phyloP scores from a whole-genome alignment of 2,797 vertebrate species.

The Ara ararauna region DNA sequence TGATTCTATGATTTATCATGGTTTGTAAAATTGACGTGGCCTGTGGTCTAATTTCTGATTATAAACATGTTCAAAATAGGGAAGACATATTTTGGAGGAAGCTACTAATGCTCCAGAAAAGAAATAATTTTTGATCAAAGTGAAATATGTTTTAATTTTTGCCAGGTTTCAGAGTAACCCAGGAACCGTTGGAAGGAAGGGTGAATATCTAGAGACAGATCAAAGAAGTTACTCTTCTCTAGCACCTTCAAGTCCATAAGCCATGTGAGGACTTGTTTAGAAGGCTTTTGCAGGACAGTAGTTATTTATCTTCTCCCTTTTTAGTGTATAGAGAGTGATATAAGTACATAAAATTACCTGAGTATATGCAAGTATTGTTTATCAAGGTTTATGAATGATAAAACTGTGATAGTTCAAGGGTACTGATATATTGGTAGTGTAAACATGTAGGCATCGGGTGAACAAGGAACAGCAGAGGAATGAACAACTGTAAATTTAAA shows the following conservation, averaged over 20 bases:
- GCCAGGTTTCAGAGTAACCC: background rate
- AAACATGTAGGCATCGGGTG: background rate
- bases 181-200: background rate
- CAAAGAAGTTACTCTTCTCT: background rate
- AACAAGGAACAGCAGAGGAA: background rate
- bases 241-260: background rate
- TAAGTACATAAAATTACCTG: background rate
- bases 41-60: background rate
- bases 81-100: background rate
- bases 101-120: background rate
- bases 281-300: background rate
- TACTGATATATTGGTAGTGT: background rate
- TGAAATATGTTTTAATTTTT: background rate
- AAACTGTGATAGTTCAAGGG: background rate
- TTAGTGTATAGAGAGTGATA: background rate
- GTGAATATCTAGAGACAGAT: background rate
- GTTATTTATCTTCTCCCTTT: background rate
- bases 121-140: background rate
- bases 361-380: background rate
- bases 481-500: background rate
- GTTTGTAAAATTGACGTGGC: background rate
- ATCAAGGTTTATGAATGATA: background rate
- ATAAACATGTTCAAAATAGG: background rate
- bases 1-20: background rate
- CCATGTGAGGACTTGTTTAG: background rate